These are phyloP conservation scores for Drosophila merina DNA, from an alignment of 2,888 invertebrate genomes.

Conservation along the genomic window DNA sequence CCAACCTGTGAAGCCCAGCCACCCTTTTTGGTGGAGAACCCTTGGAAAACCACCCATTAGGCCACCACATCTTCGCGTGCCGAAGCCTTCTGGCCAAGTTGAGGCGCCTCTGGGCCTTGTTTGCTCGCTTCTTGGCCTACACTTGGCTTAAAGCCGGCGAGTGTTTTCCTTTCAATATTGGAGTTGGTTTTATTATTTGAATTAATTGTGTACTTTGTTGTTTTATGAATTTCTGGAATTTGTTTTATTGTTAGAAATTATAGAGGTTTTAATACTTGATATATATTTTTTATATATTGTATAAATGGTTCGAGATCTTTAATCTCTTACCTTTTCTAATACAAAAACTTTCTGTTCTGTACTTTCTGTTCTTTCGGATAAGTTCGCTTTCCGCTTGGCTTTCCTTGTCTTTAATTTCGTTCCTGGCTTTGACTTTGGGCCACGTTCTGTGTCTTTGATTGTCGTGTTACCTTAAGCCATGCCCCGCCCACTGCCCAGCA, in stretches of 20 bases:
- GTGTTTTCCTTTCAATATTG: background rate
- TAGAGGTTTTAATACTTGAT: background rate
- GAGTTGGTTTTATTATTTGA: background rate
- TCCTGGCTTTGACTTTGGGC: slow-evolving; percentile 42
- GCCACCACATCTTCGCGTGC: slow-evolving; percentile 7
- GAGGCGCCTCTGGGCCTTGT: background rate
- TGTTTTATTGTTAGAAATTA: background rate
- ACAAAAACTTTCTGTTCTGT: background rate
- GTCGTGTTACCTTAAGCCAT: slow-evolving; percentile 51
- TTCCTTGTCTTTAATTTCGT: slow-evolving; percentile 37
- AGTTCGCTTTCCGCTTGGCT: slow-evolving; percentile 32
- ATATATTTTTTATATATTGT: too few relatives aligned
- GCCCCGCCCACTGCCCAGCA: slow-evolving; percentile 8
- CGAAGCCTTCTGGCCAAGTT: background rate
- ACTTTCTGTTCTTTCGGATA: background rate
- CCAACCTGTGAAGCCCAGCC: slow-evolving; percentile 23
- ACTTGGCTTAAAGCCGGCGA: background rate
- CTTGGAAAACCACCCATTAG: slow-evolving; percentile 12
- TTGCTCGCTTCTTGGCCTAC: background rate
- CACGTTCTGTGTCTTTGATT: slow-evolving; percentile 57
- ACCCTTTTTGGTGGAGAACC: background rate
- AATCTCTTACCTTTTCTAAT: too few relatives aligned
- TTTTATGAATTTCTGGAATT: background rate
- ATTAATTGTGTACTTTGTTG: background rate
- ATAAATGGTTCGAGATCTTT: too few relatives aligned